Percentiles rank a stretch among this genome's conserved stretches.
phyloP scores from a whole-genome alignment of 35 echinoderm and acorn worm genomes.

The Heliocidaris erythrogramma region DNA sequence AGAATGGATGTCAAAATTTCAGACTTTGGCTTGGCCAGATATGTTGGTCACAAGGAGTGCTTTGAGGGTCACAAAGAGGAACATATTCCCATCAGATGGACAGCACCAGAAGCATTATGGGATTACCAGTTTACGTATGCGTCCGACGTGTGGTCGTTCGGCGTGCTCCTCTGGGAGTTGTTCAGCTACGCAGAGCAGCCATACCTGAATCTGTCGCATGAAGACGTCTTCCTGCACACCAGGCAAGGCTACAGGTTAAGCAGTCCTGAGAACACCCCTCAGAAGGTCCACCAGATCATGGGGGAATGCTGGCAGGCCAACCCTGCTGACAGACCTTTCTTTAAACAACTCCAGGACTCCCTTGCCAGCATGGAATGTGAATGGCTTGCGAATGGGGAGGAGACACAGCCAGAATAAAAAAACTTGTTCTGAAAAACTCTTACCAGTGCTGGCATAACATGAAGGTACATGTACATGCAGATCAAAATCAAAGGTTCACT shows the following conservation, averaged over 20 bases:
- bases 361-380: slow-evolving; percentile 55
- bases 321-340: slow-evolving; percentile 62
- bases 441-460: no score
- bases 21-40: slow-evolving; percentile 96
- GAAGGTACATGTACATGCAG: background rate
- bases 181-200: slow-evolving; percentile 93
- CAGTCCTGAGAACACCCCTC: slow-evolving; percentile 75
- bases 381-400: slow-evolving; percentile 15
- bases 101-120: slow-evolving; percentile 91
- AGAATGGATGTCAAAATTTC: slow-evolving; percentile 88
- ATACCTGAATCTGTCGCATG: slow-evolving; percentile 75
- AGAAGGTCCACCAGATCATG: slow-evolving; percentile 69
- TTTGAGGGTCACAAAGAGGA: slow-evolving; percentile 81
- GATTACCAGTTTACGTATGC: slow-evolving; percentile 78
- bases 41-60: slow-evolving; percentile 64
- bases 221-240: slow-evolving; percentile 84
- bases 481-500: background rate
- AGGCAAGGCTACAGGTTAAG: slow-evolving; percentile 69
- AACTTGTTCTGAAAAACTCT: background rate
- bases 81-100: slow-evolving; percentile 88
- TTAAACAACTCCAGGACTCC: slow-evolving; percentile 63
- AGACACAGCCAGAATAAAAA: background rate
- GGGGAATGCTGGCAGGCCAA: slow-evolving; percentile 69
- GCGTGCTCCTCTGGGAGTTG: slow-evolving; percentile 89
- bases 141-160: slow-evolving; percentile 94